Conservation (phyloP, 2,113 vertebrate species). For the Azemiops feae region DNA sequence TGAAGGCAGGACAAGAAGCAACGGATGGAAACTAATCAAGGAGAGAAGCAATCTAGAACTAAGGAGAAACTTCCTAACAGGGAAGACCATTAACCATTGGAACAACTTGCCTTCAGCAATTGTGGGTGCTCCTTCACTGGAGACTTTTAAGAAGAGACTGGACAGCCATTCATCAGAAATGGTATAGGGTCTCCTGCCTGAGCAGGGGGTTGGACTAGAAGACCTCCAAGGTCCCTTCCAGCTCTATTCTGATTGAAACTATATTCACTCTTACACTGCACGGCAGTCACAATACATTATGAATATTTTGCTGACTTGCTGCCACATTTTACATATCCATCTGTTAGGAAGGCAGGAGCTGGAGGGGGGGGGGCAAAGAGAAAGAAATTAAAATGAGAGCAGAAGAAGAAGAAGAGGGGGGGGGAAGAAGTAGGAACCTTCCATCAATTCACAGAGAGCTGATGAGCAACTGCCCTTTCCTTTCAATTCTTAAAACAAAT, state of each 20-base stretch:
- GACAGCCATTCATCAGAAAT: not conserved
- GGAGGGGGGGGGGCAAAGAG: not conserved
- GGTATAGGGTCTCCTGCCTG: not conserved
- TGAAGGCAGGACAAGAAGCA: not conserved
- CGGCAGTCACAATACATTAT: conserved; percentile 46
- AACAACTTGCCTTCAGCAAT: not conserved
- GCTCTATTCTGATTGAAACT: conserved; percentile 9
- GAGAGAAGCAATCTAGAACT: not conserved
- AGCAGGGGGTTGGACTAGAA: not conserved
- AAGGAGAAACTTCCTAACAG: not conserved
- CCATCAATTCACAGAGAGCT: conserved; percentile 52
- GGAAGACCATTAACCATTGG: not conserved
- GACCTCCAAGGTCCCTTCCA: not conserved
- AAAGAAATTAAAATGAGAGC: not conserved
- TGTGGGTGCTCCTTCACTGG: not conserved
- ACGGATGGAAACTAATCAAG: not conserved
- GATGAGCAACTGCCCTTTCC: conserved; percentile 43
- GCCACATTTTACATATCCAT: conserved; percentile 53
- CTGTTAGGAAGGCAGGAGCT: conserved; percentile 39
- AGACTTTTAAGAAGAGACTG: not conserved
- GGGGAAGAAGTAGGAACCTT: conserved; percentile 34
- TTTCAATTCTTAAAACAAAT: conserved; percentile 51
- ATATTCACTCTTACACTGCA: conserved; percentile 15
- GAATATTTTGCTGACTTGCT: conserved; percentile 57
- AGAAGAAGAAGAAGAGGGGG: conserved; percentile 15